Evolutionary conservation across 2,888 invertebrate genomes (phyloP).

Genomic region (Pollenia labialis): DNA sequence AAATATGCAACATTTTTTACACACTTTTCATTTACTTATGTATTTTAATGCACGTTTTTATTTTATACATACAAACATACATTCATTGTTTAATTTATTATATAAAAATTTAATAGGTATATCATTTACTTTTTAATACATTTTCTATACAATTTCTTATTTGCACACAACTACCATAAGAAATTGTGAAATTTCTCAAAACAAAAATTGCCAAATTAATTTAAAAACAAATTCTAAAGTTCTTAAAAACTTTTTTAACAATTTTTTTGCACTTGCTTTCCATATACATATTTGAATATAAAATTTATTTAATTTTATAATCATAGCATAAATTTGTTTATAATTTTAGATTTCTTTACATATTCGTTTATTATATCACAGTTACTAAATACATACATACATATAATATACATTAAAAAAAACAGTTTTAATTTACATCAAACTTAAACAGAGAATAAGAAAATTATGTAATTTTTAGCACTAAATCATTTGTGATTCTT

Average conservation of each 20-base stretch:
- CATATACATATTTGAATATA: conserved; percentile 3
- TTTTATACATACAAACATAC: conserved; percentile 12
- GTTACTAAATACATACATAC: conserved; percentile 52
- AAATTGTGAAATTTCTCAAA: neutral
- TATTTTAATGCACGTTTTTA: conserved; percentile 9
- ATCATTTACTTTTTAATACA: conserved; percentile 6
- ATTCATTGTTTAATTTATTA: conserved; percentile 2
- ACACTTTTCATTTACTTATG: conserved; percentile 39
- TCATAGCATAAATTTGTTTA: conserved; percentile 14
- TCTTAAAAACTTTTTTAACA: neutral
- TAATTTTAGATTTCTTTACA: conserved; percentile 13
- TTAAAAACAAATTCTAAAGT: conserved; percentile 5
- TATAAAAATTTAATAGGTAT: conserved; percentile 11
- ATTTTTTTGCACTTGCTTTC: neutral
- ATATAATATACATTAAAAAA: conserved; percentile 42
- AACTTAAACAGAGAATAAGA: conserved; percentile 1
- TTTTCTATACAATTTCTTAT: conserved; percentile 28
- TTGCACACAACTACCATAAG: conserved; percentile 8
- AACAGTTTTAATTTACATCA: conserved; percentile 19
- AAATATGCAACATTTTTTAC: conserved; percentile 15
- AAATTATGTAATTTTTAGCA: neutral
- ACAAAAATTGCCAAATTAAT: neutral
- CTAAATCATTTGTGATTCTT: neutral
- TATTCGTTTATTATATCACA: conserved; percentile 63
- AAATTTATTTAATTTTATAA: conserved; percentile 12